Base-by-base conservation (phyloP, 2,797 vertebrate genomes). In the Agapornis canus region DNA sequence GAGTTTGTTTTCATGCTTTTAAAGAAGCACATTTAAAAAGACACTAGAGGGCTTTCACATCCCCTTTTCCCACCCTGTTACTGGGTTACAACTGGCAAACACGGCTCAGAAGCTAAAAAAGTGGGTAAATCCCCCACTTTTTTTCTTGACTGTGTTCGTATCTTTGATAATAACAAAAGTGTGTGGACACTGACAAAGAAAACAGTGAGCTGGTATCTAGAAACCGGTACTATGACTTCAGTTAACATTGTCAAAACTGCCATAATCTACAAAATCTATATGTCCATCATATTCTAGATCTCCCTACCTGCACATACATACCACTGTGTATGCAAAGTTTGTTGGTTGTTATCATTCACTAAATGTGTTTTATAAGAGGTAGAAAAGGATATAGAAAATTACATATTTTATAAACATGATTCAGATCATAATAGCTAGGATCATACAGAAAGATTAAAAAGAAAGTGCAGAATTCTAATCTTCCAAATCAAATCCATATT, bases 81-180 rank as follows among this genome's bases (percentile, higher is more conserved):
- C n/a, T 56, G 54, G 22, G 13, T 43, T 80, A 39, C 9, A 42
- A 47, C 19, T 21, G n/a, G 22, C 12, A 68, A 89, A 82, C 22
- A 47, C 25, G 75, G 42, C 7, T 78, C 26, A 86, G 11, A 29
- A 63, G 35, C 26, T 69, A 61, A 19, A n/a, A 35, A 78, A 56
- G 16, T 21, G 11, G 8, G 9, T 32, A 52, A 13, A 2, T 0
- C 1, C 5, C 5, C 4, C 2, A 0, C 2, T 14, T 15, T 35
- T 51, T 84, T 51, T 32, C n/a, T 86, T 84, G 4, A 43, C n/a
- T 79, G 25, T 0, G 1, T 86, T 73, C 48, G 73, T 21, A 32
- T 37, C 43, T 78, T 47, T 61, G 17, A 75, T 21, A 61, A 10
- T 57, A 71, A 64, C 5, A 39, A 59, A 82, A 70, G 0, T 8